A percentile compares a stretch with the other conserved stretches of the same genome.
Evolutionary conservation across 1,140 invertebrate genomes (phyloP).

Genomic region (Mizuhopecten yessoensis): DNA sequence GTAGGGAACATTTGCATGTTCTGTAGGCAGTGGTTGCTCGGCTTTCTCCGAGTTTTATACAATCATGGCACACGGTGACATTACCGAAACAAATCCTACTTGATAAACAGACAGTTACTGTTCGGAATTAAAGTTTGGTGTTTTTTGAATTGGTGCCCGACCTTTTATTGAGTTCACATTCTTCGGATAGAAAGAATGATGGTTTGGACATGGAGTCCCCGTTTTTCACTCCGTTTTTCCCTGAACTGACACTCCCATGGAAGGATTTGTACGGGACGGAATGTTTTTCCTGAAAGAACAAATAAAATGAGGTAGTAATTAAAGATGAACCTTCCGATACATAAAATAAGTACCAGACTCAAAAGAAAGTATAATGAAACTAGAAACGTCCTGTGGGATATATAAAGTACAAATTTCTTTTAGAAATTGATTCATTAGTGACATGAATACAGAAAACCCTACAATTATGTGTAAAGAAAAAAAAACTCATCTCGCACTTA

Average conservation of each 20-base stretch:
- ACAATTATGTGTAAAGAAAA: no score
- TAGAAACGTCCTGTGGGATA: no score
- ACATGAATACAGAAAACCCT: no score
- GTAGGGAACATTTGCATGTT: not conserved
- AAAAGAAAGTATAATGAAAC: no score
- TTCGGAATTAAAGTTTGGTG: conserved; percentile 54
- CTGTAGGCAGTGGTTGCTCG: not conserved
- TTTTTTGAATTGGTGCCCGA: conserved; percentile 51
- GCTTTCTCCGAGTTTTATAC: not conserved
- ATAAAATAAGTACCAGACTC: not conserved
- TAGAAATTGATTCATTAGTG: no score
- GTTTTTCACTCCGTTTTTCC: conserved; percentile 30
- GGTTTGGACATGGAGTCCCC: conserved; percentile 46
- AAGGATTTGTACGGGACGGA: conserved; percentile 57
- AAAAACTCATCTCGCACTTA: no score
- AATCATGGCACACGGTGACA: not conserved
- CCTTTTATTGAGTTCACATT: conserved; percentile 56
- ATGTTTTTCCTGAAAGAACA: conserved; percentile 44
- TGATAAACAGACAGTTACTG: not conserved
- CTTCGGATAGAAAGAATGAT: conserved; percentile 59
- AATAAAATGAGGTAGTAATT: not conserved
- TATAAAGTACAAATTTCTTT: no score
- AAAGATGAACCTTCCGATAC: not conserved
- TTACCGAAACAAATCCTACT: not conserved
- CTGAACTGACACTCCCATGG: conserved; percentile 11